phyloP scores from a whole-genome alignment of 2,888 invertebrate species.

The Halictus quadricinctus region DNA sequence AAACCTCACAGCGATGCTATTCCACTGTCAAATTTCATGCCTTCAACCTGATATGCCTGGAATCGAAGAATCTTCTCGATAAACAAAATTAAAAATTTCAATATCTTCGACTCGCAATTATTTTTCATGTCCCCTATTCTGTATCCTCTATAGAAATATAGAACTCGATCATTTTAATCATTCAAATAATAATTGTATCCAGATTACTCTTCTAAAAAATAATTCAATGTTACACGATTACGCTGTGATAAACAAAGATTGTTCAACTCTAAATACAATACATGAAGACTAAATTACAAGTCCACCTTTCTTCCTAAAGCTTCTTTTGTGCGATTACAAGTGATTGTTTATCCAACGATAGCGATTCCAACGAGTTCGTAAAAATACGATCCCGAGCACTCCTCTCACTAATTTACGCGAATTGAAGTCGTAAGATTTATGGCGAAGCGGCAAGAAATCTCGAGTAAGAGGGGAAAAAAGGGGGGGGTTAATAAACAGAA shows the following conservation, averaged over 20 bases:
- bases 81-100: neutral
- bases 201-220: neutral
- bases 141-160: neutral
- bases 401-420: constrained; percentile 18
- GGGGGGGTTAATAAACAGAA: constrained; percentile 65
- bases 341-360: neutral
- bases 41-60: neutral
- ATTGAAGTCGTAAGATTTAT: constrained; percentile 52
- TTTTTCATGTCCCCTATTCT: neutral
- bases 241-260: too few species aligned
- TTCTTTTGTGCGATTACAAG: neutral
- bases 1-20: constrained; percentile 29
- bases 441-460: constrained; percentile 17
- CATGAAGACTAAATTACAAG: neutral
- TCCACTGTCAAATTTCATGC: constrained; percentile 38
- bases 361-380: neutral
- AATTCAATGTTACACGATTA: neutral
- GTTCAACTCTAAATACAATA: neutral
- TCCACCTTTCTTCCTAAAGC: neutral
- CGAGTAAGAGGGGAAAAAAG: neutral
- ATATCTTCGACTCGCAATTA: neutral
- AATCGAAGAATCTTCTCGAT: neutral
- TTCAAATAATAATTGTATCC: neutral
- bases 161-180: neutral
- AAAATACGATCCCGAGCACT: neutral